Percentiles rank a stretch among this genome's conserved stretches.
Evolutionary conservation across 2,113 vertebrate genomes (phyloP).

Genomic region (Hucho hucho): DNA sequence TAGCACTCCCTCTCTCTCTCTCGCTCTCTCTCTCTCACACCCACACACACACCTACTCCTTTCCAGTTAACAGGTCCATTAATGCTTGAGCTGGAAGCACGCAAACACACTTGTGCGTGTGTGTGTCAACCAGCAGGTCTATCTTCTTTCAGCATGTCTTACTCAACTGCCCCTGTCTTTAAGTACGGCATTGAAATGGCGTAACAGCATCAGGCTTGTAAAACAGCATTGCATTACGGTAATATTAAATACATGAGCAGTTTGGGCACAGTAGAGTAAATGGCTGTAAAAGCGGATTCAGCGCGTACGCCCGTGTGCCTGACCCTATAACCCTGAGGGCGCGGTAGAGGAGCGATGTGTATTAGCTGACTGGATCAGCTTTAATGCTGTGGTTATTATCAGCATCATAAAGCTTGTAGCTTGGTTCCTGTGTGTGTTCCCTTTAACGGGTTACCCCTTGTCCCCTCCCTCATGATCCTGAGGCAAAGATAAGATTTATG

Average conservation of each 20-base stretch:
- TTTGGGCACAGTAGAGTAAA: slow-evolving; percentile 44
- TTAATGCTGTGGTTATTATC: slow-evolving; percentile 63
- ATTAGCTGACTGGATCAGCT: slow-evolving; percentile 54
- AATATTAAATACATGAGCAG: slow-evolving; percentile 58
- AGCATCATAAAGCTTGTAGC: slow-evolving; percentile 30
- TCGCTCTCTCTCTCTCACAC: slow-evolving; percentile 5
- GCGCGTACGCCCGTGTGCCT: slow-evolving; percentile 22
- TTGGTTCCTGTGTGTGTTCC: slow-evolving; percentile 14
- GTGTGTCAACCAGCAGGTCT: neutral
- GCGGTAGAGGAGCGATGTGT: slow-evolving; percentile 56
- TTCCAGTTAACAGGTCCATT: slow-evolving; percentile 66
- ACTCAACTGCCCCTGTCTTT: neutral
- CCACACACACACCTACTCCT: slow-evolving; percentile 20
- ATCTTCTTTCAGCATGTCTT: neutral
- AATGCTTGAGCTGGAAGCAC: slow-evolving; percentile 36
- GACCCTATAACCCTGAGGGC: slow-evolving; percentile 43
- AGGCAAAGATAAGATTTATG: slow-evolving; percentile 73
- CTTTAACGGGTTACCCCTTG: slow-evolving; percentile 56
- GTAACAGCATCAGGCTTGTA: slow-evolving; percentile 51
- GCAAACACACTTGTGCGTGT: neutral
- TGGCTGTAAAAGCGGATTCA: slow-evolving; percentile 59
- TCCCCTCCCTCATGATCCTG: slow-evolving; percentile 44
- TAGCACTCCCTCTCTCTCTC: slow-evolving; percentile 13
- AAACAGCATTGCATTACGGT: slow-evolving; percentile 60
- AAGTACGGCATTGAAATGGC: slow-evolving; percentile 54